Evolutionary conservation across 2,888 invertebrate genomes (phyloP), one percentile per base, ranked within the genome.

Genomic region (Theodoxus fluviatilis): DNA sequence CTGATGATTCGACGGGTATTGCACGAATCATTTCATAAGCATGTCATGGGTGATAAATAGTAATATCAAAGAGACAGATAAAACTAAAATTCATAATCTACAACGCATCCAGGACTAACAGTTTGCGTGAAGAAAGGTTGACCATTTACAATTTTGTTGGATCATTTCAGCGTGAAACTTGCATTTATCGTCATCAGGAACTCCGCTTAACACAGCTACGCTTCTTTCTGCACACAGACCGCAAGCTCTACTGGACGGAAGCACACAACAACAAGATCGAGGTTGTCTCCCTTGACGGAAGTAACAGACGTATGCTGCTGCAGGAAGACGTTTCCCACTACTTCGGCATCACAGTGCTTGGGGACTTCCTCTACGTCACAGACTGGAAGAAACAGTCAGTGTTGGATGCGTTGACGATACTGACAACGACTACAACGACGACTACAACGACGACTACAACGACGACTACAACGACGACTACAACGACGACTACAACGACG

Each of bases 241-340:
- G 78, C 38, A 74, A 74, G n/a, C 57, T 85, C n/a, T 85, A 80
- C 74, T 85, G 84, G 84, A 78, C 79, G n/a, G 84, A 85, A 70
- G 84, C 83, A 1, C 78, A 76, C 47, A 70, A 75, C n/a, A 82
- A 84, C 70, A 75, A 71, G 4, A 79, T 85, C 37, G 79, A 79
- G 28, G 70, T 78, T 4, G 78, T 82, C 6, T 74, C 79, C 63
- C 59, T 83, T 9, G 73, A 75, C 33, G 82, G 77, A 1, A 64
- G 59, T 1, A 69, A 71, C 4, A 73, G 76, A 28, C 69, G 74
- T 6, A 70, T 76, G 0, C 49, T 84, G 28, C 69, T 79, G 15
- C 64, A 73, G 15, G 79, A 80, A 52, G 66, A 73, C 0, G 74
- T 73, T 25, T 80, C 83, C 0, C 84, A 85, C 71, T 84, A 81